A percentile compares a stretch with the other conserved stretches of the same genome.
Conservation (phyloP, 2,113 vertebrate species). For the Otocyon megalotis region DNA sequence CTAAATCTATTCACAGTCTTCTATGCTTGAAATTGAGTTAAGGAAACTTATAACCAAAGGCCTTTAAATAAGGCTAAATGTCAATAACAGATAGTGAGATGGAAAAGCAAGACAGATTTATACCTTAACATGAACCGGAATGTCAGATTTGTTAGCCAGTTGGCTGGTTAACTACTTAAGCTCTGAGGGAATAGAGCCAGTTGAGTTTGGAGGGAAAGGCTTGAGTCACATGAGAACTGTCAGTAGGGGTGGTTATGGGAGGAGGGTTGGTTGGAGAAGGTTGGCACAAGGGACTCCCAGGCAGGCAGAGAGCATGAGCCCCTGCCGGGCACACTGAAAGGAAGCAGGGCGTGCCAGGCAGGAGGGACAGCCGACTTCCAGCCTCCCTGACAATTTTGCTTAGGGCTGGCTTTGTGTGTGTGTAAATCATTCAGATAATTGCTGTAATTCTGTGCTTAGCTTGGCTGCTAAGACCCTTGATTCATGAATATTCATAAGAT, state of each 20-base stretch:
- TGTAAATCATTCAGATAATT: constrained; percentile 81
- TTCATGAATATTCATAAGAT: constrained; percentile 79
- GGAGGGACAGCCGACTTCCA: constrained; percentile 56
- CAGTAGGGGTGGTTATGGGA: background rate
- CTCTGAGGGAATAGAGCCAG: background rate
- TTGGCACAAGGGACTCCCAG: background rate
- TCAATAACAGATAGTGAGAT: background rate
- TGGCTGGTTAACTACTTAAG: background rate
- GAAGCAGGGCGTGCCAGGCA: constrained; percentile 38
- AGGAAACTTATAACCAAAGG: background rate
- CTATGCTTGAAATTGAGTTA: background rate
- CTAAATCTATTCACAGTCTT: background rate
- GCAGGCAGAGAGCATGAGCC: background rate
- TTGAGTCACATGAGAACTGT: background rate
- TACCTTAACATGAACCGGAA: background rate
- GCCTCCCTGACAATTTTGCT: constrained; percentile 50
- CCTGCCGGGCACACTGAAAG: background rate
- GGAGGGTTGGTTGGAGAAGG: no score
- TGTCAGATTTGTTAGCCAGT: background rate
- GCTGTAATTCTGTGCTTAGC: constrained; percentile 77
- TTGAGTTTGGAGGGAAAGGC: background rate
- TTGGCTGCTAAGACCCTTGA: constrained; percentile 67
- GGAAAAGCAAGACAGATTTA: background rate
- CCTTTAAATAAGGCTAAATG: background rate
- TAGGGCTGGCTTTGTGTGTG: constrained; percentile 70